Percentiles rank a stretch among this genome's conserved stretches.
Evolutionary conservation across 1,140 invertebrate genomes (phyloP).

Genomic region (Pogonomyrmex californicus): DNA sequence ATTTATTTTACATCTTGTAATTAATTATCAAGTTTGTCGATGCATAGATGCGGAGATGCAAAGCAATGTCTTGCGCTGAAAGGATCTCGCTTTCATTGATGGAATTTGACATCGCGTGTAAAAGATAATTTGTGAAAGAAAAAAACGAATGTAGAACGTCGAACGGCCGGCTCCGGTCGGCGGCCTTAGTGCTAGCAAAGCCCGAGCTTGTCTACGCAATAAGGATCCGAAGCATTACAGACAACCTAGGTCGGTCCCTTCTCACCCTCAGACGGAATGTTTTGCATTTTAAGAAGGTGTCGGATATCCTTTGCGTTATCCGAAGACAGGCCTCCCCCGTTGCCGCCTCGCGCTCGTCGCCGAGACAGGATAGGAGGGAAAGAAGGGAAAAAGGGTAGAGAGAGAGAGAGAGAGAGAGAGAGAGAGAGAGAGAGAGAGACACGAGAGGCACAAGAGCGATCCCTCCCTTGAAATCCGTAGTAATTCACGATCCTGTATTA

Average conservation of each 20-base stretch:
- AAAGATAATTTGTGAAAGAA: constrained; percentile 30
- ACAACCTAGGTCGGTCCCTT: constrained; percentile 57
- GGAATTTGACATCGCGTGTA: constrained; percentile 45
- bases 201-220: constrained; percentile 78
- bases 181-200: constrained; percentile 68
- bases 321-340: constrained; percentile 73
- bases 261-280: constrained; percentile 80
- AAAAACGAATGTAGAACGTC: constrained; percentile 12
- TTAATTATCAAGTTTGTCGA: constrained; percentile 13
- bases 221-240: constrained; percentile 74
- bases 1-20: not conserved
- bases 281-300: constrained; percentile 87
- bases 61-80: not conserved
- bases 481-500: constrained; percentile 79
- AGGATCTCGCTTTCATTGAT: constrained; percentile 20
- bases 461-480: constrained; percentile 77
- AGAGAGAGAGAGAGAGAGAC: constrained; percentile 22
- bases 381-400: constrained; percentile 27
- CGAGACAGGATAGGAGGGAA: constrained; percentile 44
- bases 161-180: constrained; percentile 57
- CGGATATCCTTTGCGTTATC: constrained; percentile 81
- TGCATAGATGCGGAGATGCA: not conserved
- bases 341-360: constrained; percentile 49
- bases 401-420: constrained; percentile 14
- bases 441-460: constrained; percentile 51